These are phyloP conservation scores for Phragmatobia fuliginosa DNA, from an alignment of 2,888 invertebrate genomes.

Conservation along the genomic window DNA sequence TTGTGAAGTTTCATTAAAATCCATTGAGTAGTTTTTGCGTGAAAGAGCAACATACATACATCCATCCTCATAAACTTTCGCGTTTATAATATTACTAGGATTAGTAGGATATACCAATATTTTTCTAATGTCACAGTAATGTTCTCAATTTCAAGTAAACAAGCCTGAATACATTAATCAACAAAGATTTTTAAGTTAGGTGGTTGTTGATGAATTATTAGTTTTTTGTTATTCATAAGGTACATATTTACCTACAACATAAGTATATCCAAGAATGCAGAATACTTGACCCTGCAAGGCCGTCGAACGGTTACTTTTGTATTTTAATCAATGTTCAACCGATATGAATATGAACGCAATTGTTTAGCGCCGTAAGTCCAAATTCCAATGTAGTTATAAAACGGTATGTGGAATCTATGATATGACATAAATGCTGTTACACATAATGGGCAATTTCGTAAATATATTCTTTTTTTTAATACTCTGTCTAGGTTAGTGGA, in stretches of 20 bases:
- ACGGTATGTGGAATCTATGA: constrained; percentile 17
- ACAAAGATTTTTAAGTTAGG: neutral
- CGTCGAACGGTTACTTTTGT: constrained; percentile 71
- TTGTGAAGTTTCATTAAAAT: too few relatives aligned
- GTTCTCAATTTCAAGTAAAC: neutral
- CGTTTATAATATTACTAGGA: too few relatives aligned
- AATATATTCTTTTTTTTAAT: constrained; percentile 1
- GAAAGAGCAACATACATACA: too few relatives aligned
- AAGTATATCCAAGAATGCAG: constrained; percentile 71
- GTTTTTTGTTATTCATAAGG: constrained; percentile 2
- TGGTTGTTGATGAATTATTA: neutral
- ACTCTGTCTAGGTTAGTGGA: neutral
- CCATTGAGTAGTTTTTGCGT: too few relatives aligned
- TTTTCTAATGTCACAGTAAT: neutral
- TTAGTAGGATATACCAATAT: neutral
- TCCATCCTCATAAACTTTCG: too few relatives aligned
- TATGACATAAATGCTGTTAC: constrained; percentile 1
- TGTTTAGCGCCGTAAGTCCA: constrained; percentile 23
- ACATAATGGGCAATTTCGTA: neutral
- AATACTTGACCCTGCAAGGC: constrained; percentile 82
- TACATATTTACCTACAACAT: constrained; percentile 28
- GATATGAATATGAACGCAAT: constrained; percentile 34
- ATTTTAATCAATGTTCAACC: constrained; percentile 62
- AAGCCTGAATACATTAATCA: neutral
- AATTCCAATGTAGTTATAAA: constrained; percentile 31